Evolutionary conservation across 64 coral and sea anemone genomes (phyloP), one percentile per base, ranked within the genome.

Genomic region (Dendrophyllia cribrosa): DNA sequence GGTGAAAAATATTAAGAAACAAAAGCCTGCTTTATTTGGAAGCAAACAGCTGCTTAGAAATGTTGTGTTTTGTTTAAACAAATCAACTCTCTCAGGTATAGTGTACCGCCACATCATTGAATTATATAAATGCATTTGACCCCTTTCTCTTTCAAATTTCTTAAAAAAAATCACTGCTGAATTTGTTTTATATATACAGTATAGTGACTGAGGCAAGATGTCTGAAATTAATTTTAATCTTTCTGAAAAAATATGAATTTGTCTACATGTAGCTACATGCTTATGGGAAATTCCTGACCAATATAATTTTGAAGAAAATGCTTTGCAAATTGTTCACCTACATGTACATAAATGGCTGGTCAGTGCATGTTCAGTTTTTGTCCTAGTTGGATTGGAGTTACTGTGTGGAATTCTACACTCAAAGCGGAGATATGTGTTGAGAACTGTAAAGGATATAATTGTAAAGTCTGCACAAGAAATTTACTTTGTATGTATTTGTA

Each of bases 51-150:
- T 49, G 44, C 45, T 84, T 34, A 84, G 46, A 52, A 67, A 84
- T 67, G 19, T 84, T 66, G 19, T 68, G 44, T 52, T 84, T 10
- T 84, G 80, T 84, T 51, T 84, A 51, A 66, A 84, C 19, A 84
- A 84, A 46, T 3, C 44, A 9, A 9, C 61, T 47, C 45, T 62
- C 4, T 68, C 80, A 84, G 80, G 80, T 84, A 56, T 56, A 12
- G 53, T 56, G 12, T 56, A 68, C 3, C 67, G 62, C 46, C 80
- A 65, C 26, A 64, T 66, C 55, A 60, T 53, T 34, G 16, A 24
- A 59, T 2, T 60, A 43, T 79, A 43, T 59, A 79, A 24, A 9
- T 63, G 59, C 17, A n/a, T 43, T 83, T 80, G 48, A 46, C 62
- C 53, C 53, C 1, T 56, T 45, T 65, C 46, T 48, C 45, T 34